Evolutionary conservation across 2,888 invertebrate species (phyloP).

Genomic region (Trachelus troglodyta): DNA sequence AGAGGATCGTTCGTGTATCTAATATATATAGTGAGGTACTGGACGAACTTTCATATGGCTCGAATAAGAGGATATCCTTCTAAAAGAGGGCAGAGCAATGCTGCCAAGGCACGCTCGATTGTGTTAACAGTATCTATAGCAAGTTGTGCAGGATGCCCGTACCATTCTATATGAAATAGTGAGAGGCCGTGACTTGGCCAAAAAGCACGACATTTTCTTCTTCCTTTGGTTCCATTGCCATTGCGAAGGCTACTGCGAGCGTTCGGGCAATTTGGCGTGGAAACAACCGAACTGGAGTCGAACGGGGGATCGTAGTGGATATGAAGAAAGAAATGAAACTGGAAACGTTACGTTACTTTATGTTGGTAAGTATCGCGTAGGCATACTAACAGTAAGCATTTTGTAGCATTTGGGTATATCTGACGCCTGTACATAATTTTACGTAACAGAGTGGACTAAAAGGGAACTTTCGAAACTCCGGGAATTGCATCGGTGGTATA

Average conservation of each 20-base stretch:
- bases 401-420: not conserved
- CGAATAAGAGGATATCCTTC: constrained; percentile 3
- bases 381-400: not conserved
- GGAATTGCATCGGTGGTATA: not conserved
- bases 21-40: not conserved
- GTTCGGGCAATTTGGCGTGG: constrained; percentile 40
- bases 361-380: not conserved
- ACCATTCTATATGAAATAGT: constrained; percentile 41
- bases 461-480: not conserved
- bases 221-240: not conserved
- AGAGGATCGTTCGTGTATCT: not conserved
- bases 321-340: constrained; percentile 26
- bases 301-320: constrained; percentile 1
- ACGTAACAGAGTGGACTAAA: not conserved
- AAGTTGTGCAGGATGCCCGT: constrained; percentile 19
- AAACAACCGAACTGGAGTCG: constrained; percentile 37
- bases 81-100: constrained; percentile 22
- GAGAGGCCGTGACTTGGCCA: constrained; percentile 42
- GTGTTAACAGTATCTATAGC: constrained; percentile 36
- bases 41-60: not conserved
- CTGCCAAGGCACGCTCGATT: constrained; percentile 41
- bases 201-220: constrained; percentile 31
- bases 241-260: not conserved
- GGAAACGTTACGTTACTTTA: constrained; percentile 5
- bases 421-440: not conserved